Evolutionary conservation across 2,797 vertebrate species (phyloP).

Genomic region (Pelobates cultripes): DNA sequence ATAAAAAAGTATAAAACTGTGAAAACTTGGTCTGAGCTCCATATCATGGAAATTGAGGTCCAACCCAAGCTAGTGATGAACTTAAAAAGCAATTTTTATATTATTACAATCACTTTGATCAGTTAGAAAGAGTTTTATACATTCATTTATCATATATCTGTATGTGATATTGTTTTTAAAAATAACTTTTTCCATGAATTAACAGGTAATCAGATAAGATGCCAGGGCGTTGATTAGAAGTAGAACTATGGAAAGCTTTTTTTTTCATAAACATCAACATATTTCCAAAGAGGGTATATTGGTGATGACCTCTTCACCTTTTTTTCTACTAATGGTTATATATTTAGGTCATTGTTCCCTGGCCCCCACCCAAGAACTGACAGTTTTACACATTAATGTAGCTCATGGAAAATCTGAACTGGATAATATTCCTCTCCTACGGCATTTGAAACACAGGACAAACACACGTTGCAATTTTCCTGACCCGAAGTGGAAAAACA

Average conservation of each 20-base stretch:
- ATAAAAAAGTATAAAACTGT: no score
- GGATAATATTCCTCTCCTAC: slow-evolving; percentile 40
- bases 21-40: no score
- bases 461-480: slow-evolving; percentile 51
- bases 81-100: no score
- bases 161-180: background rate
- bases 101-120: no score
- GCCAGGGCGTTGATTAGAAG: slow-evolving; percentile 3
- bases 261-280: background rate
- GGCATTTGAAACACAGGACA: slow-evolving; percentile 34
- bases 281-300: slow-evolving; percentile 34
- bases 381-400: slow-evolving; percentile 34
- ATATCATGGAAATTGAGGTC: no score
- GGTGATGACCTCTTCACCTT: slow-evolving; percentile 35
- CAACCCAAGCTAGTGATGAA: no score
- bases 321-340: slow-evolving; percentile 21
- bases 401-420: slow-evolving; percentile 57
- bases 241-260: slow-evolving; percentile 27
- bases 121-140: no score
- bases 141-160: no score
- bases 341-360: slow-evolving; percentile 56
- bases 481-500: slow-evolving; percentile 47
- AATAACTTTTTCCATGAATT: background rate
- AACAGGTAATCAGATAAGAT: background rate
- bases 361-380: slow-evolving; percentile 44